phyloP scores from a whole-genome alignment of 1,140 invertebrate genomes.

The Metopolophium dirhodum region DNA sequence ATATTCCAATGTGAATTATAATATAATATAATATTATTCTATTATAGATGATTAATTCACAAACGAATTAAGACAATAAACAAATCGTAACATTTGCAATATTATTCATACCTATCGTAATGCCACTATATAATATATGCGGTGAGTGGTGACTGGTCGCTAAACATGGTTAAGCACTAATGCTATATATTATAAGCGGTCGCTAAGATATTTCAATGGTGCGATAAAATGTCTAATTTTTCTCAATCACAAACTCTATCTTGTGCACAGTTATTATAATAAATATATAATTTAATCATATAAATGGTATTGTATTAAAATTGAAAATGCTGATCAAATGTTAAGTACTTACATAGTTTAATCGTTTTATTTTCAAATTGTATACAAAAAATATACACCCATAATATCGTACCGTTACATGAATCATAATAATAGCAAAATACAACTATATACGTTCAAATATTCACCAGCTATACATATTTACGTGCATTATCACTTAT shows the following conservation, averaged over 20 bases:
- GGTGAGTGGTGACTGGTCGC: neutral
- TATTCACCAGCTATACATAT: neutral
- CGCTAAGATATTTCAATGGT: neutral
- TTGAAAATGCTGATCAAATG: too few species aligned
- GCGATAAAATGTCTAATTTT: neutral
- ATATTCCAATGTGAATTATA: neutral
- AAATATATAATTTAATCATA: neutral
- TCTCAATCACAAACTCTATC: neutral
- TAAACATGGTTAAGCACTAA: neutral
- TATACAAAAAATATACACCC: neutral
- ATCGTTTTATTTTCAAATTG: neutral
- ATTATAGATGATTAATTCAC: neutral
- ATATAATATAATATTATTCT: neutral
- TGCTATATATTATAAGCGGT: neutral
- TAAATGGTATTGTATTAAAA: neutral
- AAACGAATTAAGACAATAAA: constrained; percentile 27
- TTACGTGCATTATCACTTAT: too few species aligned
- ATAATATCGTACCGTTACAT: neutral
- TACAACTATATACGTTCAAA: too few species aligned
- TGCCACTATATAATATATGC: neutral
- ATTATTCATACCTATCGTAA: neutral
- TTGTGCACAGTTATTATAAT: neutral
- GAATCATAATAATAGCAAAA: neutral
- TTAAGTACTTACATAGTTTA: neutral
- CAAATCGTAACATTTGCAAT: neutral